Percentiles rank a stretch among this genome's conserved stretches.
These are phyloP conservation scores for Acrocyrtus sp. DNA, from an alignment of 2,888 invertebrate genomes.

Conservation along the genomic window DNA sequence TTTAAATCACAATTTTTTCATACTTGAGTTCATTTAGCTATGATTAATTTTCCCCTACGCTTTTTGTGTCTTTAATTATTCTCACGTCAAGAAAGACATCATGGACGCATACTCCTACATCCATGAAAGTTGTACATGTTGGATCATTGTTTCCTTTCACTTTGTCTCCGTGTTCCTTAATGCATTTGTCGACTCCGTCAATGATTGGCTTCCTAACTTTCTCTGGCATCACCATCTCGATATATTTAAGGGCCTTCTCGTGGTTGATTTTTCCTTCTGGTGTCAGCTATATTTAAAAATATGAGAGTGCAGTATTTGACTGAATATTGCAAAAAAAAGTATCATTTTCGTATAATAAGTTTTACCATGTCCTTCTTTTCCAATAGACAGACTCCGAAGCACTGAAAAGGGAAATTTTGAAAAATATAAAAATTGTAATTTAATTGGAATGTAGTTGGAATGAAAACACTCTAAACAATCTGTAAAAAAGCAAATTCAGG, in stretches of 20 bases:
- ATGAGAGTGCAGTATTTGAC: background rate
- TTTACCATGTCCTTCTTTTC: slow-evolving; percentile 58
- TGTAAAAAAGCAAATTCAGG: background rate
- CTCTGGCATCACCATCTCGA: slow-evolving; percentile 57
- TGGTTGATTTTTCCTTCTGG: slow-evolving; percentile 59
- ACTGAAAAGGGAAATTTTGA: slow-evolving; percentile 31
- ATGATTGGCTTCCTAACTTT: slow-evolving; percentile 51
- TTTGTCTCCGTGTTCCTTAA: slow-evolving; percentile 58
- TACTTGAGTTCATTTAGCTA: background rate
- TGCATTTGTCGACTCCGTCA: slow-evolving; percentile 59
- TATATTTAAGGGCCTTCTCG: slow-evolving; percentile 55
- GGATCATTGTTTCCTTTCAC: slow-evolving; percentile 45
- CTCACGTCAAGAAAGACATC: slow-evolving; percentile 57
- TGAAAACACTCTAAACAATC: background rate
- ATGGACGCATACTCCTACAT: slow-evolving; percentile 57
- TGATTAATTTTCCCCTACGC: too few species aligned
- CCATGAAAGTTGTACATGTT: slow-evolving; percentile 50
- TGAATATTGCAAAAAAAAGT: background rate
- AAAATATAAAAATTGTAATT: background rate
- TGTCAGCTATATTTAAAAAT: slow-evolving; percentile 39
- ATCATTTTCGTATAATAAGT: background rate
- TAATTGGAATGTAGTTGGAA: background rate
- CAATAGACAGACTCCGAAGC: slow-evolving; percentile 57
- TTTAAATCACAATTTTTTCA: background rate
- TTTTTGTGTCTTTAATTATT: too few species aligned